Conservation (phyloP, 1,140 invertebrate species). For the Heliconius eleuchia region DNA sequence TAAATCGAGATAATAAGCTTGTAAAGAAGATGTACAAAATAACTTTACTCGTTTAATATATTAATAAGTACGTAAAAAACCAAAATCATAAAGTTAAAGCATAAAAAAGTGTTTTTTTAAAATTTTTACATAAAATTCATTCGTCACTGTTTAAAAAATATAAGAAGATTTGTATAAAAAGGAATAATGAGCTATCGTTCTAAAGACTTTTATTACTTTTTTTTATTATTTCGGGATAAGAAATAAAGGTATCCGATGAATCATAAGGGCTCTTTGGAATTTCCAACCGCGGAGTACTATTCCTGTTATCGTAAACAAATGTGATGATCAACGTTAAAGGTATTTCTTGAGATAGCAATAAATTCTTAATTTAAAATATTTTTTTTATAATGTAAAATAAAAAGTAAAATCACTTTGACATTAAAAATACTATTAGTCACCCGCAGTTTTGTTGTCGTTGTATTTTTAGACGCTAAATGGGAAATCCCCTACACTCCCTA, state of each 20-base stretch:
- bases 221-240: not conserved
- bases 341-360: constrained; percentile 10
- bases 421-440: no score
- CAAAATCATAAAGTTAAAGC: no score
- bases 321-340: constrained; percentile 36
- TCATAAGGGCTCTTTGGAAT: constrained; percentile 40
- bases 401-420: no score
- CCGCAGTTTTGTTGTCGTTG: no score
- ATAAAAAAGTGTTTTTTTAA: not conserved
- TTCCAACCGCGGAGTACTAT: constrained; percentile 36
- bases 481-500: no score
- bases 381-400: no score
- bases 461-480: no score
- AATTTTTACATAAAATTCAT: no score
- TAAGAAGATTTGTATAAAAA: not conserved
- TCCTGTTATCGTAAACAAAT: constrained; percentile 12
- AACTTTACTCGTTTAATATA: no score
- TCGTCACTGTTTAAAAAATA: not conserved
- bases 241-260: constrained; percentile 33
- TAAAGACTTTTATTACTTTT: not conserved
- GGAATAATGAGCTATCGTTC: not conserved
- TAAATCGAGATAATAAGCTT: not conserved
- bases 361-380: no score
- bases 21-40: no score
- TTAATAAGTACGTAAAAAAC: no score